Evolutionary conservation across 2,797 vertebrate genomes (phyloP), one percentile per base, ranked within the genome.

Genomic region (Danio jaintianensis): DNA sequence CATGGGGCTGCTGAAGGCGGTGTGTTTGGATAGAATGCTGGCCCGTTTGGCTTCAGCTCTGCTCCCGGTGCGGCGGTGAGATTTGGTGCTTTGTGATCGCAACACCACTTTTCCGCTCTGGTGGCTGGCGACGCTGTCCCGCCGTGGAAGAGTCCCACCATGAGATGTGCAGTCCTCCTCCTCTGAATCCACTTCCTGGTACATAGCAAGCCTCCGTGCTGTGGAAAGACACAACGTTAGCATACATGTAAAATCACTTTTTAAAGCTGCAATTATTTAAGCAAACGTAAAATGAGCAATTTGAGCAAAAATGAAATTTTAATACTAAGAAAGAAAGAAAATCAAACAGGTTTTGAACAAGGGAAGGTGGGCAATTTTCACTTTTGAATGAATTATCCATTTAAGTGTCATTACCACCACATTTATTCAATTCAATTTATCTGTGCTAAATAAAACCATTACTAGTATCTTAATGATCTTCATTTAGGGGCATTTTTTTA

Each of bases 1-100:
- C 97, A 98, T 98, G 15, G 97, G 97, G 86, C 97, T 98, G 88
- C 98, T 99, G 92, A 99, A 99, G 3, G 98, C 98, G 0, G 97
- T 98, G 91, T 97, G 96, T 83, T 96, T 97, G 0, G 97, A 98
- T 71, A 97, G 95, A 86, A 97, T 96, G 93, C 96, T 97, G 86
- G 95, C 96, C 59, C 96, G 89, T 90, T 96, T 97, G 82, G 96
- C 96, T 89, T 98, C 97, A 0, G 95, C 96, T 70, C 97, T 92
- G 93, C 97, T 97, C 67, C 97, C 95, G 0, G 96, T 95, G 85
- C 96, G 93, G 13, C 96, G 93, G 84, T 98, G 97, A 10, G 96
- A 96, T 91, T 96, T 97, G 66, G 95, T 96, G 89, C 96, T 98
- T 75, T 97, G 97, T 22, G 92, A 95, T 75, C 96, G 94, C 88